Conservation (phyloP, 2,888 invertebrate genomes). For the Xestobium rufovillosum region DNA sequence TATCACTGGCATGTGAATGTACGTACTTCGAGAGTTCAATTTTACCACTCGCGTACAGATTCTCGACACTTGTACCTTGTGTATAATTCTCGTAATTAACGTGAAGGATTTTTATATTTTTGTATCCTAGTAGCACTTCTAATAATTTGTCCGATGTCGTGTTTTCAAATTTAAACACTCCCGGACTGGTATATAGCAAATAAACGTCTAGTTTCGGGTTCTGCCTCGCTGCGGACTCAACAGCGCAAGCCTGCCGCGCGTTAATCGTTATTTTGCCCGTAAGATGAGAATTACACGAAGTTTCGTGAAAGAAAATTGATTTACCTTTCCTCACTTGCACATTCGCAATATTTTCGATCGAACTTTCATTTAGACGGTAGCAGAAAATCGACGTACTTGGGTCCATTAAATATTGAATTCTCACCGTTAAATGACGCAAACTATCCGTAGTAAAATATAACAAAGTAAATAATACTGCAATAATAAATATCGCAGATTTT, state of each 20-base stretch:
- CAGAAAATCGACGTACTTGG: conserved; percentile 30
- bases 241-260: conserved; percentile 57
- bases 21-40: conserved; percentile 50
- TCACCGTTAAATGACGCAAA: no score
- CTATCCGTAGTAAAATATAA: no score
- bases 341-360: conserved; percentile 34
- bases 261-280: conserved; percentile 43
- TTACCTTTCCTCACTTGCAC: conserved; percentile 30
- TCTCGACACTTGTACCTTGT: conserved; percentile 50
- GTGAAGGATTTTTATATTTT: conserved; percentile 47
- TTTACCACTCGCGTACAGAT: conserved; percentile 45
- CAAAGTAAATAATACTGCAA: no score
- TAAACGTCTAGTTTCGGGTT: conserved; percentile 53
- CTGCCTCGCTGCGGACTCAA: conserved; percentile 58
- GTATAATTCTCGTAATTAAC: conserved; percentile 48
- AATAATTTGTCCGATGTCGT: conserved; percentile 35
- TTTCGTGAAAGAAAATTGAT: conserved; percentile 62
- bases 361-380: conserved; percentile 27
- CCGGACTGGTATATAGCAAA: conserved; percentile 48
- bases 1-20: conserved; percentile 56
- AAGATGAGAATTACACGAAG: conserved; percentile 48
- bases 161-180: conserved; percentile 27
- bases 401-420: conserved; percentile 24
- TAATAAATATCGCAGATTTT: no score
- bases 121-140: conserved; percentile 40